Conservation (phyloP, 2,888 invertebrate species). For the Spatulosminthurus flaviceps region DNA sequence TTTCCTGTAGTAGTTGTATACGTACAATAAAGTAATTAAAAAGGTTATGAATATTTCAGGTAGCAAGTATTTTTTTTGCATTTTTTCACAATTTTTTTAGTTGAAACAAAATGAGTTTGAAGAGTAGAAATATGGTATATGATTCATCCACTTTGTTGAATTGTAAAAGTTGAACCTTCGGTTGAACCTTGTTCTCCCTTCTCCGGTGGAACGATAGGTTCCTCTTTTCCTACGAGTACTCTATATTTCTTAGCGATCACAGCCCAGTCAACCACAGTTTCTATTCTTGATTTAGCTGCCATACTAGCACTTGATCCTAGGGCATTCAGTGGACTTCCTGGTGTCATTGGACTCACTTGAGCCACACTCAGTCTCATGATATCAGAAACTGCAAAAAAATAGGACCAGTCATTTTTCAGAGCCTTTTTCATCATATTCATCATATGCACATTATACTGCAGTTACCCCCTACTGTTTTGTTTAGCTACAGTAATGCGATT, state of each 20-base stretch:
- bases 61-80: constrained; percentile 12
- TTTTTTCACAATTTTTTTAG: not conserved
- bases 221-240: constrained; percentile 74
- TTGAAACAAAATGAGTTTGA: not conserved
- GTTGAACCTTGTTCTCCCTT: constrained; percentile 32
- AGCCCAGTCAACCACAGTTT: constrained; percentile 92
- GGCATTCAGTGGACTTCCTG: constrained; percentile 55
- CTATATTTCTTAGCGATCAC: constrained; percentile 88
- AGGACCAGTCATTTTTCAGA: too few relatives aligned
- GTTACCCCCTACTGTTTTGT: too few relatives aligned
- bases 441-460: too few relatives aligned
- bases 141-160: constrained; percentile 41
- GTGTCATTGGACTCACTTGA: constrained; percentile 62
- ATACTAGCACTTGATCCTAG: constrained; percentile 66
- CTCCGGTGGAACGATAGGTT: constrained; percentile 67
- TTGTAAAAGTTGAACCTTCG: constrained; percentile 47
- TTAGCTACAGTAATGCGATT: too few relatives aligned
- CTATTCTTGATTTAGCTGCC: constrained; percentile 85
- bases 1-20: not conserved
- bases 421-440: too few relatives aligned
- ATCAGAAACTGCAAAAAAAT: constrained; percentile 56
- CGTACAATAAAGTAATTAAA: not conserved
- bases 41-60: constrained; percentile 7
- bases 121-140: not conserved
- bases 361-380: constrained; percentile 63